Evolutionary conservation across 1,140 invertebrate genomes (phyloP).

Genomic region (Drosophila aff.): DNA sequence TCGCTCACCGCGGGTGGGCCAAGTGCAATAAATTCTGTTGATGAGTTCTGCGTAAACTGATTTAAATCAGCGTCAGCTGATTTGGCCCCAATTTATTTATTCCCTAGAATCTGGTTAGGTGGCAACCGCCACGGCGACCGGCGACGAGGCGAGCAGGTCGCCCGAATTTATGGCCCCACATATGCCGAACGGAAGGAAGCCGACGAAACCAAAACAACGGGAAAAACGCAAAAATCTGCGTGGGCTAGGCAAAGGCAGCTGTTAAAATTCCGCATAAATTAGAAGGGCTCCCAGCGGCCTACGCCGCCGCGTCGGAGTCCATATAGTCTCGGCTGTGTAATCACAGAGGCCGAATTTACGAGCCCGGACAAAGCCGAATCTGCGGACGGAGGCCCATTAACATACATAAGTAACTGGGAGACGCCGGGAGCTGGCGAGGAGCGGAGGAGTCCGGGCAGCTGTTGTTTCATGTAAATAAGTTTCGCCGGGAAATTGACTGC

Average conservation of each 20-base stretch:
- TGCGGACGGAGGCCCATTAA: conserved; percentile 38
- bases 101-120: conserved; percentile 49
- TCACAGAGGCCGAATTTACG: conserved; percentile 56
- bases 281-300: conserved; percentile 11
- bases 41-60: conserved; percentile 69
- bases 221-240: conserved; percentile 52
- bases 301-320: conserved; percentile 7
- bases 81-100: conserved; percentile 67
- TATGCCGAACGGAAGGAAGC: conserved; percentile 4
- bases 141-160: conserved; percentile 17
- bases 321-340: conserved; percentile 44
- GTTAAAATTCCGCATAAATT: conserved; percentile 80
- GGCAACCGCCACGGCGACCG: conserved; percentile 15
- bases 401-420: conserved; percentile 51
- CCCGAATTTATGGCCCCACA: conserved; percentile 54
- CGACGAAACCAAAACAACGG: conserved; percentile 23
- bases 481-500: conserved; percentile 27
- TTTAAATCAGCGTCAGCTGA: conserved; percentile 75
- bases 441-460: conserved; percentile 31
- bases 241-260: conserved; percentile 53
- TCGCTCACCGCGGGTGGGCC: conserved; percentile 9
- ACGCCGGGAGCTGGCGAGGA: conserved; percentile 1
- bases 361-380: conserved; percentile 8
- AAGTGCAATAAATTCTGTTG: conserved; percentile 64
- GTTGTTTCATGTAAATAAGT: conserved; percentile 54